A percentile compares a stretch with the other conserved stretches of the same genome.
Conservation (phyloP, 2,113 vertebrate genomes). For the Tonatia bakeri region DNA sequence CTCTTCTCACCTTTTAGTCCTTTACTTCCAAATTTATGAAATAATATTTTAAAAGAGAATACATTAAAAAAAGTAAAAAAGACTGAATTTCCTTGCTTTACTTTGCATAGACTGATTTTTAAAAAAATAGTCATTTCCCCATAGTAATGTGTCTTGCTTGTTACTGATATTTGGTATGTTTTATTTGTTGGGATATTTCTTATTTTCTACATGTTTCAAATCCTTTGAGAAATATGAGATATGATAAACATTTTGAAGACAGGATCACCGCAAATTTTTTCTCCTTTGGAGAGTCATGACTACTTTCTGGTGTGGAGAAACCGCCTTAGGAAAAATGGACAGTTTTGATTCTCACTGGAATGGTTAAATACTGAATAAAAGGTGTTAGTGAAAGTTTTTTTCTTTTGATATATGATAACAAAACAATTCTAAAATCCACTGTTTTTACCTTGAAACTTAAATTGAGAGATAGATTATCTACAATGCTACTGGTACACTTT, state of each 20-base stretch:
- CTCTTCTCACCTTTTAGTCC: constrained; percentile 73
- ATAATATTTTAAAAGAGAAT: constrained; percentile 81
- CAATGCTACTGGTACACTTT: constrained; percentile 80
- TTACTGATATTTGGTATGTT: constrained; percentile 79
- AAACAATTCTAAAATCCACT: constrained; percentile 77
- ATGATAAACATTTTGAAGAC: constrained; percentile 68
- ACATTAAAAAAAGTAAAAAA: constrained; percentile 75
- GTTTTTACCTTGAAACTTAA: constrained; percentile 82
- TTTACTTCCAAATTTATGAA: constrained; percentile 85
- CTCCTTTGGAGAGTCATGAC: too few relatives aligned
- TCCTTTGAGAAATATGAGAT: constrained; percentile 77
- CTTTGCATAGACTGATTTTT: constrained; percentile 79
- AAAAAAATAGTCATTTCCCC: constrained; percentile 79
- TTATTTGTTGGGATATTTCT: constrained; percentile 79
- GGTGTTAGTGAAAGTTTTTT: constrained; percentile 55
- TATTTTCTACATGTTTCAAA: constrained; percentile 78
- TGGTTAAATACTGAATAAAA: constrained; percentile 66
- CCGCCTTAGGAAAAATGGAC: constrained; percentile 65
- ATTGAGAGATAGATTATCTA: constrained; percentile 82
- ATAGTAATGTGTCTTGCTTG: constrained; percentile 74
- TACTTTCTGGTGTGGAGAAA: background rate
- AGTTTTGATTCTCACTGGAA: constrained; percentile 73
- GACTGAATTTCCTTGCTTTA: constrained; percentile 79
- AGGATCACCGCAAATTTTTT: too few relatives aligned
- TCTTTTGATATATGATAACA: constrained; percentile 78